Conservation (phyloP, 2,797 vertebrate genomes). For the Rhynchonycteris naso region DNA sequence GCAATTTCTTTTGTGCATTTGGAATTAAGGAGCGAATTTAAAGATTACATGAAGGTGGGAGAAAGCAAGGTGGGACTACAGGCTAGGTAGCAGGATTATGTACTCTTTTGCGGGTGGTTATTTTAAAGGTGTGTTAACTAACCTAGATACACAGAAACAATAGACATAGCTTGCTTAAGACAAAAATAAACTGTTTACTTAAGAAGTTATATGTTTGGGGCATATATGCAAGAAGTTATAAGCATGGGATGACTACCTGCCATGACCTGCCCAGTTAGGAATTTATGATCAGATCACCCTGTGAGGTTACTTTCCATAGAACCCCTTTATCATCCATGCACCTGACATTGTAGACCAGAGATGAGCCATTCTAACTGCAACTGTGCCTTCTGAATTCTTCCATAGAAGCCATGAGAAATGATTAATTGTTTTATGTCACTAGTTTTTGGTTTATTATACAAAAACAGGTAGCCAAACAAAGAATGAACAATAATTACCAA, state of each 20-base stretch:
- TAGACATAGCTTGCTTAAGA: background rate
- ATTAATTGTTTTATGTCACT: background rate
- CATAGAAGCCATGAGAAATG: background rate
- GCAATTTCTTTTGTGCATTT: background rate
- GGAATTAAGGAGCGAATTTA: background rate
- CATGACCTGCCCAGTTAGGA: background rate
- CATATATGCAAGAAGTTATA: background rate
- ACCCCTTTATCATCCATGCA: background rate
- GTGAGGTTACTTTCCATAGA: background rate
- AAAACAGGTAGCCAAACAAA: slow-evolving; percentile 6
- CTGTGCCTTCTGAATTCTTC: background rate
- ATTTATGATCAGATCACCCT: background rate
- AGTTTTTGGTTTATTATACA: background rate
- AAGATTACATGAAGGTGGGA: background rate
- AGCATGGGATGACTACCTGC: background rate
- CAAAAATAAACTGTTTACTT: background rate
- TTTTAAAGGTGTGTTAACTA: background rate
- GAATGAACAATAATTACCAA: background rate
- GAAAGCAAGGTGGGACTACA: background rate
- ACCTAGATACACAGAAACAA: background rate
- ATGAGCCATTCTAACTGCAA: background rate
- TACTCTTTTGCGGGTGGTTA: background rate
- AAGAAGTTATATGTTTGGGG: background rate
- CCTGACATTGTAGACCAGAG: background rate
- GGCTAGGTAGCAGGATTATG: background rate